These are phyloP conservation scores for Alfaro cultratus DNA, from an alignment of 2,797 vertebrate genomes.

Conservation along the genomic window DNA sequence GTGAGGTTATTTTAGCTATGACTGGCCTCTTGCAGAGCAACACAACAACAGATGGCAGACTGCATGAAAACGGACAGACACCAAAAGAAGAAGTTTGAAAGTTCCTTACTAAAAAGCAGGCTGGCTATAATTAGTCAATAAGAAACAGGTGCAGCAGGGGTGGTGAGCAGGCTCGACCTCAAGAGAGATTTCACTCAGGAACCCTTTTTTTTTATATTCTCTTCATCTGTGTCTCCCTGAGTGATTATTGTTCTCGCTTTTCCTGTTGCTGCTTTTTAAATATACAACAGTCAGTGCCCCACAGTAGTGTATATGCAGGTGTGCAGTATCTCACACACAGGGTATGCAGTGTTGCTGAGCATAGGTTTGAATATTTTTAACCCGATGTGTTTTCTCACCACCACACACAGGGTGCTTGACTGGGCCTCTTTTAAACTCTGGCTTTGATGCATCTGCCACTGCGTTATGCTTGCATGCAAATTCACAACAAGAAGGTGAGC, in stretches of 20 bases:
- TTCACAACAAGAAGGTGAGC: not conserved
- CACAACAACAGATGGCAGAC: conserved; percentile 63
- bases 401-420: not conserved
- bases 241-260: conserved; percentile 52
- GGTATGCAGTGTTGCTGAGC: conserved; percentile 23
- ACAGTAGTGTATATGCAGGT: conserved; percentile 34
- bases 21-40: conserved; percentile 28
- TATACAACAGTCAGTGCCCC: conserved; percentile 14
- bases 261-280: conserved; percentile 52
- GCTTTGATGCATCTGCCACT: conserved; percentile 31
- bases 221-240: conserved; percentile 35
- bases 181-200: conserved; percentile 67
- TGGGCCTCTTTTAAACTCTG: conserved; percentile 35
- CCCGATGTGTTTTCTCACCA: conserved; percentile 27
- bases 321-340: conserved; percentile 19
- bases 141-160: conserved; percentile 69
- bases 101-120: conserved; percentile 78
- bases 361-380: conserved; percentile 65
- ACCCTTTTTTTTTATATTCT: conserved; percentile 34
- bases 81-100: conserved; percentile 75
- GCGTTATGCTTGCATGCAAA: conserved; percentile 9
- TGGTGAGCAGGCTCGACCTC: conserved; percentile 49
- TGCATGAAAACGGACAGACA: conserved; percentile 52
- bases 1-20: conserved; percentile 46
- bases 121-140: conserved; percentile 72